Conservation (phyloP, 2,888 invertebrate genomes). For the Ephialtes manifestator region DNA sequence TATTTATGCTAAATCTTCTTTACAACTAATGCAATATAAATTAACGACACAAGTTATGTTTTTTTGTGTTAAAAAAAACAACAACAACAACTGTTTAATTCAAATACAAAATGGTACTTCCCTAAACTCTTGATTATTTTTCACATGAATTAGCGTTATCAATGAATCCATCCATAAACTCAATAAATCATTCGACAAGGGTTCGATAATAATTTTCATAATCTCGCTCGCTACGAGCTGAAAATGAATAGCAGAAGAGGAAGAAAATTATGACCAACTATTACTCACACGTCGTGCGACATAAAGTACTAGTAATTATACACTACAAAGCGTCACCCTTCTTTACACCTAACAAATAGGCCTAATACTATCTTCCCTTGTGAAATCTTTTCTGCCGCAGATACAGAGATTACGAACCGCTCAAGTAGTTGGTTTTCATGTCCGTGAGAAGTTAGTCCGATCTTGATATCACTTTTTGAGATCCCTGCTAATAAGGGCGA, state of each 20-base stretch:
- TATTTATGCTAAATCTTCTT: no score
- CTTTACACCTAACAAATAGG: slow-evolving; percentile 23
- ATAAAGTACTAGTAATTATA: slow-evolving; percentile 24
- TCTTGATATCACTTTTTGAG: slow-evolving; percentile 34
- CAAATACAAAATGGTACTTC: background rate
- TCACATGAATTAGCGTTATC: slow-evolving; percentile 4
- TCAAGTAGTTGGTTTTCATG: slow-evolving; percentile 8
- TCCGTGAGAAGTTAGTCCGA: slow-evolving; percentile 33
- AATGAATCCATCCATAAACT: background rate
- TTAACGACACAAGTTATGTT: no score
- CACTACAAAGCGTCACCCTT: slow-evolving; percentile 34
- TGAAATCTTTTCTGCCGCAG: slow-evolving; percentile 15
- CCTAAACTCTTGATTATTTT: background rate
- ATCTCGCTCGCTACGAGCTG: background rate
- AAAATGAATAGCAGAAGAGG: slow-evolving; percentile 11
- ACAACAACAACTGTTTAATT: background rate
- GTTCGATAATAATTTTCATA: background rate
- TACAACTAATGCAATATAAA: no score
- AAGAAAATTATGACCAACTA: slow-evolving; percentile 5
- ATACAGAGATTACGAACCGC: slow-evolving; percentile 14
- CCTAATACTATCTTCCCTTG: slow-evolving; percentile 30
- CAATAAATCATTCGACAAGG: background rate
- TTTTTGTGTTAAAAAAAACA: no score
- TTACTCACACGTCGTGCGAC: slow-evolving; percentile 24
- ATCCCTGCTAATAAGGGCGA: slow-evolving; percentile 43